phyloP scores from a whole-genome alignment of 2,797 vertebrate species.

The Propithecus deckenii region DNA sequence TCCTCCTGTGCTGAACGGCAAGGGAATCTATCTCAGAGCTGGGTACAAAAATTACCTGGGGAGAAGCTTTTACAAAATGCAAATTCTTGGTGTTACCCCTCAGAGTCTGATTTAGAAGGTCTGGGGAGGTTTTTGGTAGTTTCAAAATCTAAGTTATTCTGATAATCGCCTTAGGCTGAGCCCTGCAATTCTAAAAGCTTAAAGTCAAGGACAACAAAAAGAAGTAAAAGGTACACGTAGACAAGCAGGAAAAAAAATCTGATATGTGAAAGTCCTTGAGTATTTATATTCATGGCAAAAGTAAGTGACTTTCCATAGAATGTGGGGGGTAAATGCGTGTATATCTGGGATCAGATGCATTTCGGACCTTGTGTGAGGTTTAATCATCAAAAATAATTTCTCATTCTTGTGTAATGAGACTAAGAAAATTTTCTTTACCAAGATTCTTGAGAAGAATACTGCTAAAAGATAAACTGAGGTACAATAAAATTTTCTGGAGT shows the following conservation, averaged over 20 bases:
- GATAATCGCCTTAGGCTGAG: neutral
- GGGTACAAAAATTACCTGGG: neutral
- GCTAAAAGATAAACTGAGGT: neutral
- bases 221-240: neutral
- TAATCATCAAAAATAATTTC: neutral
- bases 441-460: neutral
- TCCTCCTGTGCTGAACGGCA: no score
- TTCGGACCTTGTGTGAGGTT: neutral
- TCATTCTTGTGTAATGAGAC: neutral
- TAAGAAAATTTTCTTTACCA: neutral
- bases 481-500: neutral
- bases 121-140: neutral
- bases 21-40: neutral
- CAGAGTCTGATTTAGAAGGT: neutral
- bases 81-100: neutral
- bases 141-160: neutral
- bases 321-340: neutral
- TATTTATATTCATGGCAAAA: neutral
- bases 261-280: neutral
- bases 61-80: neutral
- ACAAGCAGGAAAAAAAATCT: neutral
- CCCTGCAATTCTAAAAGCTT: neutral
- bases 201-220: neutral
- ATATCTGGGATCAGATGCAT: neutral
- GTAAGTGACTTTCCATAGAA: neutral